These are phyloP conservation scores for Dromaius novaehollandiae DNA, from an alignment of 2,113 vertebrate genomes.

Conservation along the genomic window DNA sequence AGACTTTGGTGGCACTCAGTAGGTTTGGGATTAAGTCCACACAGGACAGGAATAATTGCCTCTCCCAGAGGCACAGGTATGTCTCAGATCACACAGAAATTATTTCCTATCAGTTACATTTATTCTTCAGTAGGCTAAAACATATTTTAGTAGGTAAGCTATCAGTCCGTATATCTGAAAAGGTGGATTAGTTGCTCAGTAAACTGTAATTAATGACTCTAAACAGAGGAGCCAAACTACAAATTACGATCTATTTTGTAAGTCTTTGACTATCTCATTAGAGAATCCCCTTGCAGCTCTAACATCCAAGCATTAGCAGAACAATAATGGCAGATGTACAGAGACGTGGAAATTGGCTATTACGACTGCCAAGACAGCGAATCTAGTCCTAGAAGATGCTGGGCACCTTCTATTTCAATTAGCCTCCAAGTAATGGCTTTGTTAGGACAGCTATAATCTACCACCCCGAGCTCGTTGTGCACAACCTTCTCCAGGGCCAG, in stretches of 20 bases:
- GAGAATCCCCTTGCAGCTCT: slow-evolving; percentile 47
- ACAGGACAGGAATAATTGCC: neutral
- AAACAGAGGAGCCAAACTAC: slow-evolving; percentile 44
- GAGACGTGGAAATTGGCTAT: neutral
- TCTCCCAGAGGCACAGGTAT: neutral
- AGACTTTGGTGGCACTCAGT: neutral
- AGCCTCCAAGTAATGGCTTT: neutral
- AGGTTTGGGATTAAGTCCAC: neutral
- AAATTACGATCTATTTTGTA: slow-evolving; percentile 37
- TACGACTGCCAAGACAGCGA: neutral
- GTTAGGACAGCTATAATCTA: neutral
- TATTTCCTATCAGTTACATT: neutral
- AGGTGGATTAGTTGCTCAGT: slow-evolving; percentile 57
- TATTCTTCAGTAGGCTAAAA: slow-evolving; percentile 13
- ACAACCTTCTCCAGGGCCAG: neutral
- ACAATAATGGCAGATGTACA: slow-evolving; percentile 40
- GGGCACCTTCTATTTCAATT: neutral
- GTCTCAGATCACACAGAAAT: neutral
- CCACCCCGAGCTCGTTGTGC: fast-evolving
- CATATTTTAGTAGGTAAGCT: slow-evolving; percentile 31
- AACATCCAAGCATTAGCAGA: slow-evolving; percentile 33
- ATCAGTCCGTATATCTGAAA: slow-evolving; percentile 17
- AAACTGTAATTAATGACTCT: slow-evolving; percentile 45
- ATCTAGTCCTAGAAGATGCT: slow-evolving; percentile 15
- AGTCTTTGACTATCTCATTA: slow-evolving; percentile 52